Base-by-base conservation (phyloP, 1,140 invertebrate genomes). In the Leptoteleia sp. region DNA sequence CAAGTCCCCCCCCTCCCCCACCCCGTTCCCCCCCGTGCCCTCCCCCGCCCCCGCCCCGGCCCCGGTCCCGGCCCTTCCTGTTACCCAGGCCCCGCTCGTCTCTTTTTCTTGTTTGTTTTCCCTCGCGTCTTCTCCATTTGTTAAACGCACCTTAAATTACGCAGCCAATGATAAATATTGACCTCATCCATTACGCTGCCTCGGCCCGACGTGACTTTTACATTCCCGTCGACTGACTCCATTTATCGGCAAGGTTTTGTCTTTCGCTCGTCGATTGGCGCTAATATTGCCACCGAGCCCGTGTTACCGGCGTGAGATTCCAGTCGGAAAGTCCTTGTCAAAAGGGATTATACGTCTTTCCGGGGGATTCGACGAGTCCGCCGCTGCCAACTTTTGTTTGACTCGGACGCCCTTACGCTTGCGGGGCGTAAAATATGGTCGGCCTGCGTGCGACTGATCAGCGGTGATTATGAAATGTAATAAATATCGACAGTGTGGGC, bases 121-220 rank as follows among this genome's bases (percentile, higher is more conserved):
- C 85, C 83, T 84, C 82, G 81, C 79, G 77, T 85, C 83, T 86
- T 85, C 62, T 67, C 82, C 85, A 84, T 88, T 88, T 88, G 83
- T 84, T 87, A 87, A 88, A 86, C 85, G 84, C 84, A 86, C 86
- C 85, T 88, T 85, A 88, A 88, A 87, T 89, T 88, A 88, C 84
- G 84, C 82, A 80, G 81, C 82, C 85, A 86, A 88, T 88, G 87
- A 89, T 87, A 89, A 89, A 89, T 89, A 89, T 89, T 89, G 87
- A 83, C 83, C 80, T 82, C 84, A 85, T 86, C 85, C 85, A 88
- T 88, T 88, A 88, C 85, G 80, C 76, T 47, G 54, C 61, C 37
- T 29, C 47, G 55, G 25, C 6, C 31, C 47, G 31, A 62, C 48
- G 54, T 71, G 71, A 61, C 64, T 70, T 78, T 72, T 65, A 55